Base-by-base conservation (phyloP, 2,797 vertebrate genomes). In the Emydoidea blandingii region DNA sequence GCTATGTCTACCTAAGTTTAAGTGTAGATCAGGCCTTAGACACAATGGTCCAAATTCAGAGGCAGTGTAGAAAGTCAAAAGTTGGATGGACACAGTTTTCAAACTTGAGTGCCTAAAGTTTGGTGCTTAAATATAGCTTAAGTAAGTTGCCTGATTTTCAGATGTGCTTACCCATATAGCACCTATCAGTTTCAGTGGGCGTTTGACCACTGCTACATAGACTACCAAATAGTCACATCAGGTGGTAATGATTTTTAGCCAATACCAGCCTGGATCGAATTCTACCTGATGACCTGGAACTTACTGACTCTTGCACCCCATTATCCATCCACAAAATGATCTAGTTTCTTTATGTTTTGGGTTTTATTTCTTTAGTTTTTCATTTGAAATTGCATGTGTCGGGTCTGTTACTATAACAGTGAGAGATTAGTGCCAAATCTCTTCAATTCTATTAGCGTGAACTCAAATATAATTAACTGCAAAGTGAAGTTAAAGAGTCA, bases 11-110 rank as follows among this genome's bases (percentile, higher is more conserved):
- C 5, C n/a, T 41, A 41, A 72, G n/a, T 41, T 41, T 41, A 37
- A 41, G 5, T 41, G 68, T 72, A 18, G 18, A 90, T 44, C 23
- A 1, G 53, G 47, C 92, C 87, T 85, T 5, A 37, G 88, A 65
- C 50, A 90, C 94, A 89, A 81, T 94, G 83, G 93, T 94, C 93
- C 90, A 68, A 93, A 85, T 59, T 83, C 92, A 27, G 72, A 83
- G 47, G 90, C 91, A 91, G 56, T 96, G 87, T 93, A 88, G 79
- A 78, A 41, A 90, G 90, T 68, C 86, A 95, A 62, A 87, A 88
- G 50, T n/a, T 95, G 54, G 53, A 9, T 80, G 92, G 95, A 94
- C 72, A 65, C 44, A 85, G 72, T 68, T 68, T 68, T 68, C 18
- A 37, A 81, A 29, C 76, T 68, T 31, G 56, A 93, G 90, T 81